Base-by-base conservation (phyloP, 92 coral and sea anemone genomes). In the Actinernus sp. region DNA sequence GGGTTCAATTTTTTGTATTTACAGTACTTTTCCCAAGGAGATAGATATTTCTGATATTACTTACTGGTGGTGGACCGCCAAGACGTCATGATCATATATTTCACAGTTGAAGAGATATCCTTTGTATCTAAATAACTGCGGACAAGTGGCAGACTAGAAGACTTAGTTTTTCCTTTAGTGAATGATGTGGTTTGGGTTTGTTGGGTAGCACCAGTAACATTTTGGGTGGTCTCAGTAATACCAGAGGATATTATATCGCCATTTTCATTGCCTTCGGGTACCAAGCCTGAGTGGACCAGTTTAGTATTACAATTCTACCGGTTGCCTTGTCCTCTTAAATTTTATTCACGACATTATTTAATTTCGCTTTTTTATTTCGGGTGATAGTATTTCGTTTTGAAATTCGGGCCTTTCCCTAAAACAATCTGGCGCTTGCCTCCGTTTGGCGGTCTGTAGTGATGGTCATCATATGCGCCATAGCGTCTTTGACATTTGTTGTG, bases 201-300 rank as follows among this genome's bases (percentile, higher is more conserved):
- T 56, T 56, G 45, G 77, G 77, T 30, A 69, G 49, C 17, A 25
- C 10, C 5, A 74, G 63, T 12, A 69, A 32, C 11, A 53, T 69
- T 69, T 57, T 69, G 52, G 36, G 26, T 36, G 52, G 51, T 11
- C 24, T 17, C 23, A 69, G 52, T 28, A 25, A 33, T 20, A 66
- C 49, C 11, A n/a, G n/a, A n/a, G 71, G 58, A 37, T 55, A n/a
- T 32, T 75, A 58, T 50, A 50, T 26, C 10, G 40, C 19, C 74
- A 75, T 53, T 31, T 14, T 31, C 75, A 75, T 32, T 21, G 53
- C 74, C 37, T 75, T 50, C 3, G 82, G 82, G 17, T 36, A 63
- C 82, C 76, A 74, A 12, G 64, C 62, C 55, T 74, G 82, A 22
- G 82, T 26, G 18, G 74, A 50, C 66, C 62, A 62, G 43, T 73